These are phyloP conservation scores for Eupithecia exiguata DNA, from an alignment of 2,888 invertebrate genomes.

Conservation along the genomic window DNA sequence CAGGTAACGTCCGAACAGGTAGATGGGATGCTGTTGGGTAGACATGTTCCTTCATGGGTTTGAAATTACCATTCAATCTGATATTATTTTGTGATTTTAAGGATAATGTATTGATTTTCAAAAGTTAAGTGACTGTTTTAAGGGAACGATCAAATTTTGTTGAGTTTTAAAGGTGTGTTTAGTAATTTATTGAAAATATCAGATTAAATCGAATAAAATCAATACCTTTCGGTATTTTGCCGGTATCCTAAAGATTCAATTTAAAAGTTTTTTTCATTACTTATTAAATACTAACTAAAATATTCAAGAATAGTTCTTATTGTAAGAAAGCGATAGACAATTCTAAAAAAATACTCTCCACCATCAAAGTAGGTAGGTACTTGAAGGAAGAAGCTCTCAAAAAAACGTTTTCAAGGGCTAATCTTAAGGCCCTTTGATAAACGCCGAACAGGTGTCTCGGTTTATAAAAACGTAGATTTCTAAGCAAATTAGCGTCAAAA, in stretches of 20 bases:
- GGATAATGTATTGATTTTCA: neutral
- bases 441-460: constrained; percentile 42
- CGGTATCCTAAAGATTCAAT: no score
- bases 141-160: neutral
- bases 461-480: constrained; percentile 39
- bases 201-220: neutral
- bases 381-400: constrained; percentile 4
- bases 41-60: neutral
- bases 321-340: neutral
- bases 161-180: neutral
- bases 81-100: neutral
- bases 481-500: constrained; percentile 50
- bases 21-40: neutral
- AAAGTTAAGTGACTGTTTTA: neutral
- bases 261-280: neutral
- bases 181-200: neutral
- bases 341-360: neutral
- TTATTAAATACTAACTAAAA: neutral
- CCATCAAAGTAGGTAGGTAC: neutral
- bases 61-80: neutral
- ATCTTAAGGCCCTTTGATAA: constrained; percentile 28
- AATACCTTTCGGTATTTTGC: neutral
- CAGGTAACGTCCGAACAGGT: constrained; percentile 22
- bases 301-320: neutral
- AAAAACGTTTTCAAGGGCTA: constrained; percentile 7